Evolutionary conservation across 2,113 vertebrate genomes (phyloP), one percentile per base, ranked within the genome.

Genomic region (Porphyrio hochstetteri): DNA sequence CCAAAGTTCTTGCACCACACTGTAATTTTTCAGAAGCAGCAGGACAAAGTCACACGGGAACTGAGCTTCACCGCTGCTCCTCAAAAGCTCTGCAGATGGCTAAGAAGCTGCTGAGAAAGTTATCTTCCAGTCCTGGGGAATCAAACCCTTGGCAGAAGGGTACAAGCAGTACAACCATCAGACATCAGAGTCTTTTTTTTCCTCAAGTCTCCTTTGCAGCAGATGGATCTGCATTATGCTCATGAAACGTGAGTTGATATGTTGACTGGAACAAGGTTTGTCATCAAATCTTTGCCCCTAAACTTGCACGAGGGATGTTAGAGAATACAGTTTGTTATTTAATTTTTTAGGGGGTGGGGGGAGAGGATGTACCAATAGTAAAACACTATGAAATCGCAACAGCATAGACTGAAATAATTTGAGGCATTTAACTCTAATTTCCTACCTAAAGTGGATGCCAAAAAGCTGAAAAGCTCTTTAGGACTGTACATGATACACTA

Each of bases 241-340:
- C 40, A 4, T 6, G 24, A 65, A 76, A 70, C 6, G 0, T 1
- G 23, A 52, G 31, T 40, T 25, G 40, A 42, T 4, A 7, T 7
- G 20, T 18, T 11, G 28, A 33, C 48, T 50, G 24, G 18, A 72
- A 67, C 27, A 56, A 56, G 28, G 11, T 17, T 68, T 57, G 36
- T 38, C 46, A 53, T 14, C 65, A 40, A 5, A n/a, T 27, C 56
- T 68, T 53, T 68, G 42, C 27, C 18, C 42, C 36, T 35, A 14
- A 52, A 69, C 36, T 52, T 46, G 29, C 9, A 38, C 33, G 10
- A 52, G 40, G 4, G 5, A 44, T 15, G 46, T 27, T 13, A 7
- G 28, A 52, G 52, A 59, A 82, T 7, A 59, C 16, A 46, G 13
- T 50, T 76, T 52, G 44, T 38, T n/a, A 69, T 24, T 50, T 67